Evolutionary conservation across 2,113 vertebrate species (phyloP), one percentile per base, ranked within the genome.

Genomic region (Mungos mungo): DNA sequence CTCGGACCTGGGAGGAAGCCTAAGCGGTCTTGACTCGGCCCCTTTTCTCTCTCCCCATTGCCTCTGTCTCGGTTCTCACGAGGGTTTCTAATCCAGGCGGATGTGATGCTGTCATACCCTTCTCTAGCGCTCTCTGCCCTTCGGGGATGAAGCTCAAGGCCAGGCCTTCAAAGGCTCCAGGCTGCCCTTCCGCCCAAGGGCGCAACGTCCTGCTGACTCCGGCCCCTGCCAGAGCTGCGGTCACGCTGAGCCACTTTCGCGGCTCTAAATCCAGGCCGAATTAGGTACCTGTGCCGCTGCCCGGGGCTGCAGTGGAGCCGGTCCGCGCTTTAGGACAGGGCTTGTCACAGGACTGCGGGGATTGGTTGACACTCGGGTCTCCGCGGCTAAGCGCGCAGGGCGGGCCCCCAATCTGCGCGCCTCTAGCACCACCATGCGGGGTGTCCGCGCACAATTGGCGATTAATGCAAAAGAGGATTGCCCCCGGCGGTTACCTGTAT

Each of bases 311-410:
- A 0, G 35, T 0, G 15, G 63, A 71, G 69, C 38, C 1, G 0
- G 52, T 47, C 45, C 63, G 18, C 38, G 69, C 63, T 27, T 50
- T 19, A 35, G 84, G 57, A 18, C 35, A 3, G 60, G 14, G 35
- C 92, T 29, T 14, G 92, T 89, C 94, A 66, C 90, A 27, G 57
- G 94, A 90, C 54, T 71, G 96, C 84, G 9, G 81, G 1, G 68
- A 45, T 13, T 31, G 45, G 69, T 5, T 7, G n/a, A 12, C n/a
- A 5, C 47, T 27, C 31, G 0, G 15, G 81, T 45, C 72, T 87
- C 35, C 18, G 71, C 54, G 0, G 31, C 76, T 0, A 63, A 31
- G 8, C 13, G 27, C 41, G 19, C n/a, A 12, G 27, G 27, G 57
- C 35, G 0, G 2, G 23, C 25, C 60, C 52, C 31, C 1, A 12